These are phyloP conservation scores for Philypnodon macrostomus DNA, from an alignment of 2,797 vertebrate species.

Conservation along the genomic window DNA sequence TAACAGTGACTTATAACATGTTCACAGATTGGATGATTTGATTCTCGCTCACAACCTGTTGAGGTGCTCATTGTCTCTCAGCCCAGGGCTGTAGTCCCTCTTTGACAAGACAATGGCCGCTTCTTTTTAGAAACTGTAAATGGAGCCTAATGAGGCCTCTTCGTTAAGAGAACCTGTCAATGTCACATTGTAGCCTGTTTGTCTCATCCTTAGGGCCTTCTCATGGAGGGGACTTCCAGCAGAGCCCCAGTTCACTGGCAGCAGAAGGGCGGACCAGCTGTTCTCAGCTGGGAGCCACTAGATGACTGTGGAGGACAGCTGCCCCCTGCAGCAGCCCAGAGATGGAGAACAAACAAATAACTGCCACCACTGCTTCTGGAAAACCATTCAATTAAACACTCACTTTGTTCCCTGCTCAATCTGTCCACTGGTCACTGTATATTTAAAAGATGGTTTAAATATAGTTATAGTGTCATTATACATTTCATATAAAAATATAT, in stretches of 20 bases:
- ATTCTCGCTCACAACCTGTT: not conserved
- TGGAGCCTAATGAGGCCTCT: constrained; percentile 67
- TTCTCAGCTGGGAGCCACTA: constrained; percentile 80
- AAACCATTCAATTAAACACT: constrained; percentile 21
- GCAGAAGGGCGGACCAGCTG: constrained; percentile 78
- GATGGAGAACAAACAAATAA: constrained; percentile 69
- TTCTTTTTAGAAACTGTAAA: constrained; percentile 65
- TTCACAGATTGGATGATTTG: no score
- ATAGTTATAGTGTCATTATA: no score
- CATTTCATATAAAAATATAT: no score
- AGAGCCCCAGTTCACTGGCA: constrained; percentile 57
- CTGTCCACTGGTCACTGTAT: constrained; percentile 3
- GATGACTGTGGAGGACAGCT: constrained; percentile 74
- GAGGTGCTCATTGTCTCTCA: constrained; percentile 4
- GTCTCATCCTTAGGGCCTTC: constrained; percentile 46
- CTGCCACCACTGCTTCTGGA: constrained; percentile 28
- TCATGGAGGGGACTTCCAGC: constrained; percentile 55
- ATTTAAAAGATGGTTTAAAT: not conserved
- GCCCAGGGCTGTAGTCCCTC: constrained; percentile 30
- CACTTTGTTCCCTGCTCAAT: not conserved
- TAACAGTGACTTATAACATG: no score
- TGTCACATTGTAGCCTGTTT: constrained; percentile 51
- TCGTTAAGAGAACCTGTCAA: constrained; percentile 61
- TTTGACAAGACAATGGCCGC: constrained; percentile 44
- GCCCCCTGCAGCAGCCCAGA: constrained; percentile 62